These are phyloP conservation scores for Gulo gulo DNA, from an alignment of 2,113 vertebrate genomes.

Conservation along the genomic window DNA sequence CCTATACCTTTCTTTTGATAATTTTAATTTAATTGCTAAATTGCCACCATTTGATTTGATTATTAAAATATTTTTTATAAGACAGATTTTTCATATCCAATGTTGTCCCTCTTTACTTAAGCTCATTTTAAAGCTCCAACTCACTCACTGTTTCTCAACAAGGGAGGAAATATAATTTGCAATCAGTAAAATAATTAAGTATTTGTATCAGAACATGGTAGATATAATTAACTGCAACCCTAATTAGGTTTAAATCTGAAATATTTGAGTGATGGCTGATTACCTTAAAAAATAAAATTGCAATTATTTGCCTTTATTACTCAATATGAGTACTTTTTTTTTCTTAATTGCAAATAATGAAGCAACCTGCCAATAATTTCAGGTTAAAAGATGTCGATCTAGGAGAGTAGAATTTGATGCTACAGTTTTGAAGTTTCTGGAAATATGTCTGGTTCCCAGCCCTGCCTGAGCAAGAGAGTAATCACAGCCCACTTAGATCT, in stretches of 20 bases:
- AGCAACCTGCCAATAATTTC: not conserved
- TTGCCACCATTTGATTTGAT: not conserved
- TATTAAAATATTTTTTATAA: not conserved
- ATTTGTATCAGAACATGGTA: not conserved
- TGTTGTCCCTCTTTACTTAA: not conserved
- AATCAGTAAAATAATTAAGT: conserved; percentile 37
- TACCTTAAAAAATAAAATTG: conserved; percentile 48
- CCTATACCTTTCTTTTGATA: not conserved
- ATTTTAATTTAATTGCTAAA: not conserved
- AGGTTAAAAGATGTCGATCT: conserved; percentile 3
- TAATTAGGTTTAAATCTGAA: conserved; percentile 46
- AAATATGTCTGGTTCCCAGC: not conserved
- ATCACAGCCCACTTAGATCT: not conserved
- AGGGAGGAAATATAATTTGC: not conserved
- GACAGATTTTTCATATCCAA: not conserved
- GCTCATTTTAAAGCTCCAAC: conserved; percentile 11
- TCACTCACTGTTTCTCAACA: not conserved
- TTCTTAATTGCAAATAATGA: conserved; percentile 33
- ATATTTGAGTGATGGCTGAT: conserved; percentile 32
- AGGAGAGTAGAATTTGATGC: not conserved
- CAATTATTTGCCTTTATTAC: conserved; percentile 5
- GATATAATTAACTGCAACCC: not conserved
- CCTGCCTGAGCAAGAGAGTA: not conserved
- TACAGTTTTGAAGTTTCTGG: not conserved
- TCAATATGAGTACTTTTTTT: not conserved